Base-by-base conservation (phyloP, 1,140 invertebrate species). In the Gonatopus flavifemur region DNA sequence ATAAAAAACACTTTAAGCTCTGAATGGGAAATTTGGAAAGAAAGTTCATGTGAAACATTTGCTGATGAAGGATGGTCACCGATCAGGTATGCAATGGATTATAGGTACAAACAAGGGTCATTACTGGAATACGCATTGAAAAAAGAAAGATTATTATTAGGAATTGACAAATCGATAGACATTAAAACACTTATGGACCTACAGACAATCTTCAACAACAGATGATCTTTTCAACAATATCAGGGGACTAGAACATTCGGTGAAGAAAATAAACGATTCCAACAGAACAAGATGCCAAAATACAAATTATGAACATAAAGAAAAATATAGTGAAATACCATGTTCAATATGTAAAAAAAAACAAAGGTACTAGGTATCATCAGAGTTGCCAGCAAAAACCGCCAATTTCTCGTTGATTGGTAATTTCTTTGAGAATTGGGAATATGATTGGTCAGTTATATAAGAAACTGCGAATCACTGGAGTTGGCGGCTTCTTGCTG, bases 101-200 rank as follows among this genome's bases (percentile, higher is more conserved):
- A 24, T 15, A 22, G 22, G 18, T 28, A 42, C 13, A 42, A 25
- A 25, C 19, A 42, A 10, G 40, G 40, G 9, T 42, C 40, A 42
- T 16, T 42, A 13, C n/a, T 42, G 9, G 40, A 42, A 4, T 42
- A 42, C 15, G 40, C 40, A 3, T 13, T 42, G 22, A 42, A 28
- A 28, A 42, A 42, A 42, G 40, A 42, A 28, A 42, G 25, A 25
- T 15, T 42, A 24, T 42, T 42, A 25, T 42, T 42, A 42, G 40
- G 15, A 13, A 33, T 33, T n/a, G 15, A 33, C 32, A 33, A 28
- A 7, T 28, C 25, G n/a, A n/a, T n/a, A n/a, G n/a, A n/a, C n/a
- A n/a, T n/a, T n/a, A n/a, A n/a, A n/a, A n/a, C n/a, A n/a, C n/a
- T n/a, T n/a, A n/a, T n/a, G n/a, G n/a, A n/a, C n/a, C n/a, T n/a